Base-by-base conservation (phyloP, 92 coral and sea anemone species). In the Virgularia gustaviana region DNA sequence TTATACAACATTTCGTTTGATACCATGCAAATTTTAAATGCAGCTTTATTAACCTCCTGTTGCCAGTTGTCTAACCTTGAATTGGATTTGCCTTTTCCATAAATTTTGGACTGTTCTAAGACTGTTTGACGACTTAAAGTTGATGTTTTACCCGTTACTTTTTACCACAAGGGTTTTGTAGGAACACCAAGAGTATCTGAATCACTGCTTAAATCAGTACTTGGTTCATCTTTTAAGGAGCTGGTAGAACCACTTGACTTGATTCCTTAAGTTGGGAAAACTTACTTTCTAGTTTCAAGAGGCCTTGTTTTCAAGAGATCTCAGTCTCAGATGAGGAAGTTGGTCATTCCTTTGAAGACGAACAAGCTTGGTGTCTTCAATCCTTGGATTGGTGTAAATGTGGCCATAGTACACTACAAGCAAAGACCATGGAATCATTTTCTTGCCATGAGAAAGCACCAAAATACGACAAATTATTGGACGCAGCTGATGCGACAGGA, bases 81-180 rank as follows among this genome's bases (percentile, higher is more conserved):
- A 39, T 36, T 39, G 31, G 24, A 61, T 22, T 32, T 77, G 45
- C 34, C 47, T 77, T 53, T 77, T n/a, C 82, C 70, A 34, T 66
- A 66, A 3, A 73, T 73, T 35, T 73, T 80, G 0, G 76, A 75
- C 36, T 80, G 80, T 8, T 80, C 85, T 42, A 24, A 37, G 58
- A 80, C 60, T 3, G 60, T 54, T 18, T 54, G 60, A 19, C 27
- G 60, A 54, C 60, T 54, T 12, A 54, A 54, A 54, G 2, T 1
- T 54, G 29, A 3, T 3, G 2, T 54, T 4, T 32, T 18, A 3
- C 27, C 60, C 3, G 7, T 54, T 3, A 54, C 6, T 54, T 54
- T 10, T 18, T n/a, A n/a, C n/a, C n/a, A n/a, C n/a, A n/a, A n/a
- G n/a, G n/a, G n/a, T n/a, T 25, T 54, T 18, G 3, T 19, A 18